Evolutionary conservation across 1,140 invertebrate genomes (phyloP), one percentile per base, ranked within the genome.

Genomic region (Adoxophyes honmai): DNA sequence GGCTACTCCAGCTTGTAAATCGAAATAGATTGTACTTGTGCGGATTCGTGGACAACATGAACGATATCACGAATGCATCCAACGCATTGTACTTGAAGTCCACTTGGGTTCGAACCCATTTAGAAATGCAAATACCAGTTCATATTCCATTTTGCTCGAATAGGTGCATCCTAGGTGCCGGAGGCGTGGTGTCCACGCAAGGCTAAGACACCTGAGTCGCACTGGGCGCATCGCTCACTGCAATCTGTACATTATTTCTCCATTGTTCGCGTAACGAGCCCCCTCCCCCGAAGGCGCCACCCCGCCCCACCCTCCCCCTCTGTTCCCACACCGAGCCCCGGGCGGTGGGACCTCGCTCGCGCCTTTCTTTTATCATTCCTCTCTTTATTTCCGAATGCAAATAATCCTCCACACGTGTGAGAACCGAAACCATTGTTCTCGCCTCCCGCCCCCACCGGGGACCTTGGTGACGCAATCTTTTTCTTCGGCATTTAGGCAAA

Each of bases 341-440:
- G 81, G 79, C 81, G 81, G 81, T 75, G 78, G 81, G 73, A 80
- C 78, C 78, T 78, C 71, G 68, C 85, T 86, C 86, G 86, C 86
- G 84, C 83, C 86, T 86, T 88, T 87, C 84, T 88, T 88, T 87
- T 90, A 89, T 90, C 87, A 89, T 89, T 90, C 87, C 84, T 89
- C 89, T 90, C 89, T 90, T 90, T 90, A 90, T 90, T 90, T 90
- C 87, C 87, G 88, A 89, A 90, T 90, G 89, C 89, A 90, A 90
- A 90, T 90, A 90, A 89, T 89, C 86, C 84, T 87, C 84, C 86
- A 86, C 85, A 89, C 87, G 89, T 89, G 86, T 89, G 89, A 88
- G 88, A 90, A 89, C 87, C 82, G 88, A 89, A 89, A 89, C 86
- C 88, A 87, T 86, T 89, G 84, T 86, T 86, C 83, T 82, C 81